Conservation (phyloP, 2,888 invertebrate genomes). For the Drosophila borealis region DNA sequence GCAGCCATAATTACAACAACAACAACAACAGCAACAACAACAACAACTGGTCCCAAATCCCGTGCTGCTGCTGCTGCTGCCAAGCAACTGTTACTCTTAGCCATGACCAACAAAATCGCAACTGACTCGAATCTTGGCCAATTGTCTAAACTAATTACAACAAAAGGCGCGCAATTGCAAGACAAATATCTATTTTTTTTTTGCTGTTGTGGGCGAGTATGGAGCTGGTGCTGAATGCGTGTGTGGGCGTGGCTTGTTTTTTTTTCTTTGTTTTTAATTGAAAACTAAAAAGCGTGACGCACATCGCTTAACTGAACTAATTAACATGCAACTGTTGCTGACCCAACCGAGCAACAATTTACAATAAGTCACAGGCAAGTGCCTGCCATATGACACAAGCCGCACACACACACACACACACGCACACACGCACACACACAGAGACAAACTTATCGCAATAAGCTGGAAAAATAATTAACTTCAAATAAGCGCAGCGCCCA, state of each 20-base stretch:
- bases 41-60: slow-evolving; percentile 9
- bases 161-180: slow-evolving; percentile 22
- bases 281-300: slow-evolving; percentile 62
- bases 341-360: slow-evolving; percentile 17
- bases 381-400: slow-evolving; percentile 19
- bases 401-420: slow-evolving; percentile 8
- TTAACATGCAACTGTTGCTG: slow-evolving; percentile 63
- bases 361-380: slow-evolving; percentile 28
- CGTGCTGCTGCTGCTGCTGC: neutral
- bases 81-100: slow-evolving; percentile 15
- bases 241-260: neutral
- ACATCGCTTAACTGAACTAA: slow-evolving; percentile 32
- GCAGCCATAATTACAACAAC: slow-evolving; percentile 33
- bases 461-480: slow-evolving; percentile 50
- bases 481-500: slow-evolving; percentile 32
- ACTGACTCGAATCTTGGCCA: slow-evolving; percentile 42
- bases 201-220: neutral
- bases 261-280: slow-evolving; percentile 13
- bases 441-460: neutral
- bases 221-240: too few species aligned
- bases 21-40: slow-evolving; percentile 1
- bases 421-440: slow-evolving; percentile 1
- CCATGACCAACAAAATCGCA: slow-evolving; percentile 48
- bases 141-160: slow-evolving; percentile 38
- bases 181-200: neutral